Percentiles rank a stretch among this genome's conserved stretches.
Conservation (phyloP, 2,797 vertebrate genomes). For the Siniperca scherzeri region DNA sequence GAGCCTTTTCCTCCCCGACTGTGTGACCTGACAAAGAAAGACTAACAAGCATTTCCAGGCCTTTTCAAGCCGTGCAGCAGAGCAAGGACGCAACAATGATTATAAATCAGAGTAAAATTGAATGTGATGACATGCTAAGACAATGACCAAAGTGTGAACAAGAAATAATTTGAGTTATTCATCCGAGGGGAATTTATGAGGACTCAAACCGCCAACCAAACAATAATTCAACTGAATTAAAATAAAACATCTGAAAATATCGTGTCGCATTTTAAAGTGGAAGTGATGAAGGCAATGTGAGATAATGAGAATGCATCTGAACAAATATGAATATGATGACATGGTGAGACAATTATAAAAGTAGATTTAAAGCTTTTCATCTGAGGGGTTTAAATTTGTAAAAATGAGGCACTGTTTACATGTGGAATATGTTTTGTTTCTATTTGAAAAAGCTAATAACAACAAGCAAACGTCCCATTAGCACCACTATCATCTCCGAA, state of each 20-base stretch:
- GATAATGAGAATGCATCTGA: constrained; percentile 1
- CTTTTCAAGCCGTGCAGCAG: constrained; percentile 31
- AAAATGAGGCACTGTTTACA: constrained; percentile 15
- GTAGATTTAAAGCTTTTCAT: constrained; percentile 10
- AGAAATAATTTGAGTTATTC: constrained; percentile 9
- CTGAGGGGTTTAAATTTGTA: background rate
- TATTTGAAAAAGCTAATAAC: constrained; percentile 27
- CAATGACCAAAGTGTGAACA: constrained; percentile 11
- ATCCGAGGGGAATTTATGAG: background rate
- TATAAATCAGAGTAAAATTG: constrained; percentile 33
- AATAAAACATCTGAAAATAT: background rate
- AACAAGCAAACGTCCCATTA: constrained; percentile 34
- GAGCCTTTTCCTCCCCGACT: background rate
- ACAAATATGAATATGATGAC: constrained; percentile 10
- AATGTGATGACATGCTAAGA: constrained; percentile 32
- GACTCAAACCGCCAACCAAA: background rate
- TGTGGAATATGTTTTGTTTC: background rate
- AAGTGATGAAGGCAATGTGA: background rate
- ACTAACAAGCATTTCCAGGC: constrained; percentile 35
- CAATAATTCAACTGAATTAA: constrained; percentile 6
- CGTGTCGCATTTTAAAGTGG: background rate
- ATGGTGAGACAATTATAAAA: constrained; percentile 12
- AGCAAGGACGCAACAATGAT: constrained; percentile 15
- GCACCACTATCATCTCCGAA: constrained; percentile 21
- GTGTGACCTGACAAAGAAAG: constrained; percentile 37